Base-by-base conservation (phyloP, 2,797 vertebrate genomes). In the Ctenopoma multispine region DNA sequence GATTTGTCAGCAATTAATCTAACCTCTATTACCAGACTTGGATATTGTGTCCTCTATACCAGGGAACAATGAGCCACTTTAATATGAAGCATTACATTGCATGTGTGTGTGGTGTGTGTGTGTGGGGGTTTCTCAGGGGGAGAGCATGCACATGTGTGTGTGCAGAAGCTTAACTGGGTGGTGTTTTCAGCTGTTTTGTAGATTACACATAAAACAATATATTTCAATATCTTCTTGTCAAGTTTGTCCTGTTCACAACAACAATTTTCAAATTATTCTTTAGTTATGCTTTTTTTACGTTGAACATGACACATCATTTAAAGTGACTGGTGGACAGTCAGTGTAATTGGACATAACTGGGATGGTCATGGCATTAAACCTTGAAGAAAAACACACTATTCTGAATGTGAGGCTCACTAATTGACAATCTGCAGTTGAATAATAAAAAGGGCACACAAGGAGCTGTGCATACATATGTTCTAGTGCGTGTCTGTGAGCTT, bases 1-100 rank as follows among this genome's bases (percentile, higher is more conserved):
- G 93, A 92, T 86, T 83, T 92, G 84, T 91, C 93, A 93, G 93
- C 94, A 94, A 95, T 95, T 94, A 93, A 94, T 95, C 93, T 94
- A 92, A 92, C 91, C 90, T 93, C 71, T 46, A 91, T 94, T 94
- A 94, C 92, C 69, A 92, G 91, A 84, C 88, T 83, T 84, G 92
- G 90, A 91, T 90, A 90, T 90, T 90, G 90, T 86, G 81, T 80
- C 74, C 82, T 83, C 80, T 75, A 69, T 74, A 53, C 69, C 63
- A 75, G 82, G 85, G 90, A 89, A 93, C 93, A 93, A 93, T 86
- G 77, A 86, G 82, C 75, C 87, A 82, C 90, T 92, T 85, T 64
- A 82, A 84, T 65, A 65, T 50, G 51, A 59, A 88, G 77, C 80
- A 57, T 59, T 49, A 41, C 20, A 59, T 55, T 77, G 73, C 62